Conservation (phyloP, 2,888 invertebrate genomes). For the Dynastes tityus region DNA sequence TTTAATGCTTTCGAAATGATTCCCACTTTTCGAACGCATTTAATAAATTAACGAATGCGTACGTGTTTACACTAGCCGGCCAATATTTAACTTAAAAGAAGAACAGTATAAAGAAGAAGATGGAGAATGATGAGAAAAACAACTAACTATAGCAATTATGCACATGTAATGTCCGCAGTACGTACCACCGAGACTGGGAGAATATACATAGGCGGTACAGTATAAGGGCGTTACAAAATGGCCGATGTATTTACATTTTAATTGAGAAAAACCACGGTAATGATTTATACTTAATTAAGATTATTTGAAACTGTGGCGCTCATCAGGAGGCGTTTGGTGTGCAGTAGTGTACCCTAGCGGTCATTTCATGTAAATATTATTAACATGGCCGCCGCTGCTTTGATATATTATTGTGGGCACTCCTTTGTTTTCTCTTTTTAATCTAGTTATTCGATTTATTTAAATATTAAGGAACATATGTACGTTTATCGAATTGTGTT, state of each 20-base stretch:
- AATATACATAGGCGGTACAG: slow-evolving; percentile 59
- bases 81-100: slow-evolving; percentile 54
- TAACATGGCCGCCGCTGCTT: slow-evolving; percentile 3
- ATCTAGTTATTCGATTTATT: no score
- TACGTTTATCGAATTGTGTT: no score
- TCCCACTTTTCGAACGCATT: slow-evolving; percentile 51
- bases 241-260: slow-evolving; percentile 66
- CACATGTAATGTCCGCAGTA: no score
- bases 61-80: slow-evolving; percentile 58
- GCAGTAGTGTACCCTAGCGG: background rate
- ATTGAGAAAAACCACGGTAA: slow-evolving; percentile 62
- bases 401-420: background rate
- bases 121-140: slow-evolving; percentile 10
- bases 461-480: no score
- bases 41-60: slow-evolving; percentile 61
- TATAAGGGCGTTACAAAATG: slow-evolving; percentile 66
- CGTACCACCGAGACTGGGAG: background rate
- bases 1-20: slow-evolving; percentile 50
- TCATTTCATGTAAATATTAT: slow-evolving; percentile 12
- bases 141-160: no score
- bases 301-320: slow-evolving; percentile 43
- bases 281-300: slow-evolving; percentile 53
- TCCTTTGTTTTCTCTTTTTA: background rate
- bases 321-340: background rate
- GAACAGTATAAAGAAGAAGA: slow-evolving; percentile 37